These are phyloP conservation scores for Lepidochitona cinerea DNA, from an alignment of 2,888 invertebrate genomes.

Conservation along the genomic window DNA sequence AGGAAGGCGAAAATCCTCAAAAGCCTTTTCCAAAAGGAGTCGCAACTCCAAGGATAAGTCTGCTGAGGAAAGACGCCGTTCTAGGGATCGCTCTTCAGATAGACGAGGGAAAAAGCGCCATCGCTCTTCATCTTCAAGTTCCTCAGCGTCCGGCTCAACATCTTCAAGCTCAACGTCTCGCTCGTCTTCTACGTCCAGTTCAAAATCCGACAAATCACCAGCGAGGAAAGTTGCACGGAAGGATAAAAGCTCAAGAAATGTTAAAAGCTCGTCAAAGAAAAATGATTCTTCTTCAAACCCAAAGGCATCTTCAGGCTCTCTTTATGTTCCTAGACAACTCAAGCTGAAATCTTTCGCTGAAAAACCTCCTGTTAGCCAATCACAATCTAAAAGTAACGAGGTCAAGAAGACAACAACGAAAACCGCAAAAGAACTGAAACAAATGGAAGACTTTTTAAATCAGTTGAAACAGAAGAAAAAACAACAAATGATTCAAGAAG, in stretches of 20 bases:
- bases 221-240: too few relatives aligned
- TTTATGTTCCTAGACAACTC: background rate
- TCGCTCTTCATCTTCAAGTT: background rate
- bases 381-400: background rate
- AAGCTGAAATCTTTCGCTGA: background rate
- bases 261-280: background rate
- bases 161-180: background rate
- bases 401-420: background rate
- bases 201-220: background rate
- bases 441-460: conserved; percentile 23
- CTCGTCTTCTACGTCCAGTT: background rate
- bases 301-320: background rate
- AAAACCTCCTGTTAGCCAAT: background rate
- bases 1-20: too few relatives aligned
- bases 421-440: background rate
- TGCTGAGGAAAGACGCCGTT: too few relatives aligned
- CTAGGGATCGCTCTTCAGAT: too few relatives aligned
- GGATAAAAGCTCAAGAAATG: background rate
- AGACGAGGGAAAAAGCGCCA: background rate
- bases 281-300: background rate
- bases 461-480: conserved; percentile 40
- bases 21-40: too few relatives aligned
- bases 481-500: conserved; percentile 37
- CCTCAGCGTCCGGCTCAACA: background rate
- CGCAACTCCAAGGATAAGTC: too few relatives aligned